A percentile compares a stretch with the other conserved stretches of the same genome.
Evolutionary conservation across 2,797 vertebrate species (phyloP).

Genomic region (Chaetophractus vellerosus): DNA sequence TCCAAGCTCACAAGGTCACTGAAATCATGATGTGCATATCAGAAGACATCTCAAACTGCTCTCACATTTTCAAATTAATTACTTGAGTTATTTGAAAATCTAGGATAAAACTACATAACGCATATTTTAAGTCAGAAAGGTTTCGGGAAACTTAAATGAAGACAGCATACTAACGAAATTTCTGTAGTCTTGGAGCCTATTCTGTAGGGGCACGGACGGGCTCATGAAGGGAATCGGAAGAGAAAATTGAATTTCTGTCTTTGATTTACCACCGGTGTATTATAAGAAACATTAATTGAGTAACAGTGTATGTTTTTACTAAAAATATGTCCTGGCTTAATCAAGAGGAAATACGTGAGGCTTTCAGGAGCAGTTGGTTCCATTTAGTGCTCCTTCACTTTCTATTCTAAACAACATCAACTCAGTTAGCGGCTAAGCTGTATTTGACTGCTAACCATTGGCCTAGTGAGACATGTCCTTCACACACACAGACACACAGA

Average conservation of each 20-base stretch:
- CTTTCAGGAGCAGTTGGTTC: background rate
- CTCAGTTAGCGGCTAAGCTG: background rate
- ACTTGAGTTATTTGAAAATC: constrained; percentile 38
- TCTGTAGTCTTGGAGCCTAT: background rate
- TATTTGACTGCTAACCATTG: background rate
- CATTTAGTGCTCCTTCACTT: background rate
- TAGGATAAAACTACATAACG: background rate
- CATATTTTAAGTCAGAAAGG: constrained; percentile 18
- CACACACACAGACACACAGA: background rate
- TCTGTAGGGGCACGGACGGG: background rate
- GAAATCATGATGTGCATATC: background rate
- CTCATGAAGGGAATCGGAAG: background rate
- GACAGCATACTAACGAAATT: background rate
- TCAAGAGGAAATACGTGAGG: background rate
- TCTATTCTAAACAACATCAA: background rate
- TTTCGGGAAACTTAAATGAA: constrained; percentile 30
- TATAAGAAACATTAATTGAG: constrained; percentile 44
- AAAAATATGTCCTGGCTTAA: constrained; percentile 24
- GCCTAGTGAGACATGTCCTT: background rate
- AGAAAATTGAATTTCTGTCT: constrained; percentile 36
- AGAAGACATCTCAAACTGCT: background rate
- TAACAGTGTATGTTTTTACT: constrained; percentile 37
- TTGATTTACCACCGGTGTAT: background rate
- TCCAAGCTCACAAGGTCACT: background rate
- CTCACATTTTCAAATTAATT: background rate